Evolutionary conservation across 2,113 vertebrate species (phyloP), one percentile per base, ranked within the genome.

Genomic region (Willisornis vidua): DNA sequence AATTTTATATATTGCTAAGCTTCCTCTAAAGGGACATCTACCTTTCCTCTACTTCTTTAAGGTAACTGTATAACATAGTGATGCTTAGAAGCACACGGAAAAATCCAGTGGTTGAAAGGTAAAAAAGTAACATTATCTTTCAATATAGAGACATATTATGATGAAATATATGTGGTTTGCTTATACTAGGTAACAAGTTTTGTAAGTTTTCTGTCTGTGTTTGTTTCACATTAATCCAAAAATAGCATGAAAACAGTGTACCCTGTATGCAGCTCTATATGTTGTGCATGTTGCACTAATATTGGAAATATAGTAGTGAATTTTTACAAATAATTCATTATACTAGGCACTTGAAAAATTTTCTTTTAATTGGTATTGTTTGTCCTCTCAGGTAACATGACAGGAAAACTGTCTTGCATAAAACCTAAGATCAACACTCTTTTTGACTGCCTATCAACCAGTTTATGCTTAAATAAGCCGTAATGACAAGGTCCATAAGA

Each of bases 401-500:
- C 85, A 94, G 82, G 87, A 79, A 96, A 94, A 88, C 77, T 91
- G 80, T 90, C 93, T 94, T 97, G 90, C 85, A 90, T 96, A 96
- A 97, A 98, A 96, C 49, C 45, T 37, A 87, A 87, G 95, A 96
- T 96, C 92, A 94, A 96, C 96, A 97, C 72, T 98, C 95, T 97
- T 96, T 95, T 97, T 95, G 92, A 85, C 88, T 97, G 93, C 88
- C 96, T 97, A 97, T 97, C 97, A 97, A 91, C 81, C 57, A 88
- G 68, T 97, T 98, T 96, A 89, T 97, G 97, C 96, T 97, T 97
- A 97, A 97, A 92, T 95, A 97, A 97, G 97, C 96, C 94, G 97
- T 98, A 97, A 97, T 97, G 94, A 93, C 94, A 94, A 97, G 91
- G 96, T 96, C 96, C 95, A 91, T 48, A 66, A 97, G 97, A 97